These are phyloP conservation scores for Mystacides longicornis DNA, from an alignment of 2,888 invertebrate species.

Conservation along the genomic window DNA sequence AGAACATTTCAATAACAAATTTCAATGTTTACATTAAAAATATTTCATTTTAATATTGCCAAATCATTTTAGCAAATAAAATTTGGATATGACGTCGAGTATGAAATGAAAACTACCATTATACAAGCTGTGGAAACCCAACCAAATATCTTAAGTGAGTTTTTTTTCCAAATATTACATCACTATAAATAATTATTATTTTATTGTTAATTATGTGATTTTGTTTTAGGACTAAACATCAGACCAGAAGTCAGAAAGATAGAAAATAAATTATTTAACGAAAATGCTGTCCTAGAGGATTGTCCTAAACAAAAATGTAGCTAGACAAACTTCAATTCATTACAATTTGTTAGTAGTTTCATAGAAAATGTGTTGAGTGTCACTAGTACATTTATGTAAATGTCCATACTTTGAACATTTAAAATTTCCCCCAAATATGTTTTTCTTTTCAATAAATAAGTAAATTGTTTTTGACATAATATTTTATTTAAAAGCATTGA, in stretches of 20 bases:
- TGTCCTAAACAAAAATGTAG: slow-evolving; percentile 5
- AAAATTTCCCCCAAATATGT: no score
- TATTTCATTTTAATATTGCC: neutral
- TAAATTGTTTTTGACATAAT: no score
- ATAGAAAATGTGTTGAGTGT: no score
- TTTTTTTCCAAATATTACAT: neutral
- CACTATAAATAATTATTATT: neutral
- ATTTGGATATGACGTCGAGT: slow-evolving; percentile 60
- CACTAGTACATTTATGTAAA: no score
- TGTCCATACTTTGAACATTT: no score
- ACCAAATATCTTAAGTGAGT: slow-evolving; percentile 59
- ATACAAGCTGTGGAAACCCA: slow-evolving; percentile 64
- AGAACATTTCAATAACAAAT: no score
- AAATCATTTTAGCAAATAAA: slow-evolving; percentile 53
- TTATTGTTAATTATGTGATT: neutral
- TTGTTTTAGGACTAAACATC: slow-evolving; percentile 53
- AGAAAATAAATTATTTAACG: slow-evolving; percentile 58
- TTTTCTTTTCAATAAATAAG: no score
- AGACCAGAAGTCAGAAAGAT: slow-evolving; percentile 52
- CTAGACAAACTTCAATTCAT: no score
- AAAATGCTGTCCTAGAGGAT: slow-evolving; percentile 33
- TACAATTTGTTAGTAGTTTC: no score
- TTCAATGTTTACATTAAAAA: neutral
- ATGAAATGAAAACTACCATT: slow-evolving; percentile 62
- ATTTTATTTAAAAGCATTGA: no score